A percentile compares a stretch with the other conserved stretches of the same genome.
phyloP scores from a whole-genome alignment of 2,888 invertebrate species.

The Synergus umbraculus region DNA sequence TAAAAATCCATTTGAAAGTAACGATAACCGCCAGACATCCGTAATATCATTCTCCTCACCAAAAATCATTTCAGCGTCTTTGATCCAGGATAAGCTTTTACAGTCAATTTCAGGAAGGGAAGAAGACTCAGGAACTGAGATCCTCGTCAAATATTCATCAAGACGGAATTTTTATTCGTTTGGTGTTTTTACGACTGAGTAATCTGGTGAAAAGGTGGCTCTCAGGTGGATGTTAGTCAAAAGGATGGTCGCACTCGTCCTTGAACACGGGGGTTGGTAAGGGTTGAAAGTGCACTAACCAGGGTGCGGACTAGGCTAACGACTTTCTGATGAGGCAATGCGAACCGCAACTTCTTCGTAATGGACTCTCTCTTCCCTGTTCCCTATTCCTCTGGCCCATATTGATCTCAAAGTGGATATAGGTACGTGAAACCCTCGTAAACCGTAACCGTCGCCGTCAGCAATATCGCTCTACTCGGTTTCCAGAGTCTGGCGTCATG shows the following conservation, averaged over 20 bases:
- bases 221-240: constrained; percentile 13
- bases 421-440: constrained; percentile 45
- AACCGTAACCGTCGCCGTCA: constrained; percentile 48
- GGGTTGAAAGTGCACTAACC: constrained; percentile 50
- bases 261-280: constrained; percentile 40
- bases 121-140: not conserved
- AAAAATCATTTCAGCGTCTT: not conserved
- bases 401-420: constrained; percentile 35
- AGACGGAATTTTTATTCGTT: constrained; percentile 39
- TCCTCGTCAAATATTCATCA: constrained; percentile 59
- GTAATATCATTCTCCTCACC: not conserved
- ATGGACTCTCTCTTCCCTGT: constrained; percentile 63
- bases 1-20: constrained; percentile 55
- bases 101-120: not conserved
- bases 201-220: constrained; percentile 39
- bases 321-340: constrained; percentile 76
- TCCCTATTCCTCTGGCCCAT: constrained; percentile 56
- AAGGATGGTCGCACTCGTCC: constrained; percentile 45
- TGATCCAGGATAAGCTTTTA: constrained; percentile 14
- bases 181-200: constrained; percentile 36
- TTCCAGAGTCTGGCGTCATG: constrained; percentile 18
- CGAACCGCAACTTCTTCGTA: constrained; percentile 68
- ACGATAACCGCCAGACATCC: not conserved
- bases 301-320: constrained; percentile 68
- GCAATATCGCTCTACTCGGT: constrained; percentile 10